Percentiles rank a stretch among this genome's conserved stretches.
phyloP scores from a whole-genome alignment of 2,797 vertebrate genomes.

The Peromyscus eremicus region DNA sequence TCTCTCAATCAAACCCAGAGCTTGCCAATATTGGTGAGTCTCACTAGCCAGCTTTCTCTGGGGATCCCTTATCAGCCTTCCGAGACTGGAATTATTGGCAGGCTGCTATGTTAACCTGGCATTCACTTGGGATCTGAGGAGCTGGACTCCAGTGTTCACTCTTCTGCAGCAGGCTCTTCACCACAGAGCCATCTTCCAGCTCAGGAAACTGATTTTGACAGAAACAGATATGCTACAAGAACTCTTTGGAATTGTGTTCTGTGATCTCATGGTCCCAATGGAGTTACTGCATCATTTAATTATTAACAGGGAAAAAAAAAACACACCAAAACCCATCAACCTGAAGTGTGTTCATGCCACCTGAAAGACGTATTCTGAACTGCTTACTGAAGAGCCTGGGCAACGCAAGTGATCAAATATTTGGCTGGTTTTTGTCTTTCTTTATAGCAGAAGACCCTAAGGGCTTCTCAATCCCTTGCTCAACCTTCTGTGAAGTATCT shows the following conservation, averaged over 20 bases:
- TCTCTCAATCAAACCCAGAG: not conserved
- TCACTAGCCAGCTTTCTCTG: not conserved
- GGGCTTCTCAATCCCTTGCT: slow-evolving; percentile 25
- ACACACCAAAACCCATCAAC: not conserved
- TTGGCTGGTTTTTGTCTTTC: slow-evolving; percentile 24
- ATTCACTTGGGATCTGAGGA: not conserved
- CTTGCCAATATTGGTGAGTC: not conserved
- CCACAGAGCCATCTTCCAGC: not conserved
- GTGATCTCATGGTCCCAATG: slow-evolving; percentile 61
- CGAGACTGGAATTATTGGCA: not conserved
- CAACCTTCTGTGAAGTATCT: slow-evolving; percentile 42
- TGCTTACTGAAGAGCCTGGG: slow-evolving; percentile 32
- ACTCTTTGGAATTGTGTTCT: slow-evolving; percentile 11
- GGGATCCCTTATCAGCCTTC: not conserved
- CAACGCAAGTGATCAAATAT: not conserved
- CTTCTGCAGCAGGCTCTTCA: not conserved
- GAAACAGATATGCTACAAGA: slow-evolving; percentile 32
- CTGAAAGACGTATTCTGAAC: slow-evolving; percentile 63
- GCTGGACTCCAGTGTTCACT: not conserved
- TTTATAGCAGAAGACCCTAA: slow-evolving; percentile 1
- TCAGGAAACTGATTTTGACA: not conserved
- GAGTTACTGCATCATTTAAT: slow-evolving; percentile 64
- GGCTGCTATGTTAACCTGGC: not conserved
- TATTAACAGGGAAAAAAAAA: slow-evolving; percentile 65
- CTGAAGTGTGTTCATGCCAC: slow-evolving; percentile 39